phyloP scores from a whole-genome alignment of 2,888 invertebrate species.

The Noctua janthe region DNA sequence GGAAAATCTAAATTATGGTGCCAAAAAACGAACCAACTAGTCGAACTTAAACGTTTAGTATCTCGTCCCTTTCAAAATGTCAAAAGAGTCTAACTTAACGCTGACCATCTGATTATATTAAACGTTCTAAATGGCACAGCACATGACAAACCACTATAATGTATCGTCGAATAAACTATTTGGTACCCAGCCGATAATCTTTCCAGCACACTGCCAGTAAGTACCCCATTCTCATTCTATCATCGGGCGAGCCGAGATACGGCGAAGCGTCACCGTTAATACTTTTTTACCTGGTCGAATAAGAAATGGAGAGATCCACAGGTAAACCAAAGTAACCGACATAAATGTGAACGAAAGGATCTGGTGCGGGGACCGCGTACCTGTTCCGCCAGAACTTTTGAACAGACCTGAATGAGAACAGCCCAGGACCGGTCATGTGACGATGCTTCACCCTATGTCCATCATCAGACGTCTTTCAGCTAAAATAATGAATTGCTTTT shows the following conservation, averaged over 20 bases:
- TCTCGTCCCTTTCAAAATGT: conserved; percentile 10
- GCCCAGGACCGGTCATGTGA: too few relatives aligned
- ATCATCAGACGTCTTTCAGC: too few relatives aligned
- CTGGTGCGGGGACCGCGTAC: background rate
- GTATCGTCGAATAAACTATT: background rate
- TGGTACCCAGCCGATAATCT: background rate
- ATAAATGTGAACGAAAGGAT: background rate
- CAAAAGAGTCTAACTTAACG: conserved; percentile 1
- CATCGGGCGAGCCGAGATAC: too few relatives aligned
- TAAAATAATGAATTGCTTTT: too few relatives aligned
- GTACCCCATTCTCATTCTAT: too few relatives aligned
- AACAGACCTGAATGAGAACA: background rate
- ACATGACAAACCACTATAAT: conserved; percentile 28
- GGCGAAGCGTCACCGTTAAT: too few relatives aligned
- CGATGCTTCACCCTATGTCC: too few relatives aligned
- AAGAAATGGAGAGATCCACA: background rate
- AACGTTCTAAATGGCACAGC: conserved; percentile 52
- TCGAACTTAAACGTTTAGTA: background rate
- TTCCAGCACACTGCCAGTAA: too few relatives aligned
- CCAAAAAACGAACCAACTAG: background rate
- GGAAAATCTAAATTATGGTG: background rate
- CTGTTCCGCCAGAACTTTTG: background rate
- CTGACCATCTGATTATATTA: conserved; percentile 15
- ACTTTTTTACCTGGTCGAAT: too few relatives aligned
- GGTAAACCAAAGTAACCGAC: background rate